Evolutionary conservation across 2,797 vertebrate species (phyloP).

Genomic region (Cephalopachus bancanus): DNA sequence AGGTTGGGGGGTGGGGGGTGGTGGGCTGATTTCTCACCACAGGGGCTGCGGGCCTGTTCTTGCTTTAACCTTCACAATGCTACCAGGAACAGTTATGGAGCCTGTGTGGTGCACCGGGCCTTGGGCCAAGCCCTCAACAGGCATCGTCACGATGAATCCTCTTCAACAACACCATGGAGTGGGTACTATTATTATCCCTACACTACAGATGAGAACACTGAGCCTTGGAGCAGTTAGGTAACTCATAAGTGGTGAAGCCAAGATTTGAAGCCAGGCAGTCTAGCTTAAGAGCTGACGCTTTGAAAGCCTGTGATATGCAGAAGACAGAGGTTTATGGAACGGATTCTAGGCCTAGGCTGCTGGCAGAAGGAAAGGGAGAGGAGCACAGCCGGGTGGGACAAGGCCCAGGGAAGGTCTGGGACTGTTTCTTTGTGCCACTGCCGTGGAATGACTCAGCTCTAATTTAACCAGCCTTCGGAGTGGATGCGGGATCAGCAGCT

Average conservation of each 20-base stretch:
- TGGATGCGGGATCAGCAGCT: not conserved
- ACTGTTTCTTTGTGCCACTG: not conserved
- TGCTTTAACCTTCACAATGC: not conserved
- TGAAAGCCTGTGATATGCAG: not conserved
- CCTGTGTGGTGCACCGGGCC: not conserved
- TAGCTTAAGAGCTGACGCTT: not conserved
- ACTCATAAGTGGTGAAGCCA: not conserved
- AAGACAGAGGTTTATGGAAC: not conserved
- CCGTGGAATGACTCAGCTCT: not conserved
- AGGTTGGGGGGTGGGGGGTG: not conserved
- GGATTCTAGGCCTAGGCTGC: not conserved
- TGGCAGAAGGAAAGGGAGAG: not conserved
- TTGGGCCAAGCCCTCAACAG: not conserved
- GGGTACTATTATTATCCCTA: not conserved
- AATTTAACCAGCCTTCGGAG: not conserved
- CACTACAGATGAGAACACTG: not conserved
- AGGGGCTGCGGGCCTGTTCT: not conserved
- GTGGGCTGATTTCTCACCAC: not conserved
- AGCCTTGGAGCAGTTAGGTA: not conserved
- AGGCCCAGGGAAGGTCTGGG: not conserved
- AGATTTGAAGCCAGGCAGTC: conserved; percentile 45
- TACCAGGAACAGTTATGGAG: not conserved
- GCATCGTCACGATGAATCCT: not conserved
- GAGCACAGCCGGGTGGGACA: not conserved
- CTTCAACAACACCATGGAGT: not conserved